Conservation (phyloP, 2,797 vertebrate species). For the Sus cebifrons region DNA sequence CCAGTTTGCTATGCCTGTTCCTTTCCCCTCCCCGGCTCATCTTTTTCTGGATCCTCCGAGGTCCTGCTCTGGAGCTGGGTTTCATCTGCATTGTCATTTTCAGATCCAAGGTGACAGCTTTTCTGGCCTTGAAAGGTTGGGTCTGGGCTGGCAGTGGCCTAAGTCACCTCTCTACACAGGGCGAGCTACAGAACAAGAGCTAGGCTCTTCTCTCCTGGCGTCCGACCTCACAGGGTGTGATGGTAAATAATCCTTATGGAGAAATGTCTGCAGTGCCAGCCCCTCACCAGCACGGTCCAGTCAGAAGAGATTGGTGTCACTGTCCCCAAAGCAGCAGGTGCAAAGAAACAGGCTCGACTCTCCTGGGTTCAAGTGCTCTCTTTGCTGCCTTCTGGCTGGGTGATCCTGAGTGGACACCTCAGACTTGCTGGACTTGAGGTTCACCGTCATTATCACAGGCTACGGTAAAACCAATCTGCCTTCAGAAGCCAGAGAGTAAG, state of each 20-base stretch:
- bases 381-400: neutral
- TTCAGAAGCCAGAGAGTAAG: neutral
- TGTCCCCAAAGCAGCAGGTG: neutral
- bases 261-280: neutral
- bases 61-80: neutral
- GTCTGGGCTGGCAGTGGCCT: neutral
- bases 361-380: neutral
- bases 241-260: neutral
- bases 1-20: slow-evolving; percentile 80
- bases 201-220: neutral
- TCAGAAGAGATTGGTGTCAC: neutral
- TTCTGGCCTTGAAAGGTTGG: neutral
- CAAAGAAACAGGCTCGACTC: neutral
- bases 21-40: neutral
- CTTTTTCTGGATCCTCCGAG: slow-evolving; percentile 43
- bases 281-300: too few relatives aligned
- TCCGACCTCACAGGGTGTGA: neutral
- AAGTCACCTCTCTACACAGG: neutral
- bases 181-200: neutral
- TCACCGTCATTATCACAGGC: neutral
- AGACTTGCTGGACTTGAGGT: neutral
- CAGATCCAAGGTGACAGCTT: neutral
- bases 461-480: neutral
- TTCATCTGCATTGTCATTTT: neutral
- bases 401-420: too few relatives aligned